Evolutionary conservation across 2,888 invertebrate species (phyloP).

Genomic region (Cerastis rubricosa): DNA sequence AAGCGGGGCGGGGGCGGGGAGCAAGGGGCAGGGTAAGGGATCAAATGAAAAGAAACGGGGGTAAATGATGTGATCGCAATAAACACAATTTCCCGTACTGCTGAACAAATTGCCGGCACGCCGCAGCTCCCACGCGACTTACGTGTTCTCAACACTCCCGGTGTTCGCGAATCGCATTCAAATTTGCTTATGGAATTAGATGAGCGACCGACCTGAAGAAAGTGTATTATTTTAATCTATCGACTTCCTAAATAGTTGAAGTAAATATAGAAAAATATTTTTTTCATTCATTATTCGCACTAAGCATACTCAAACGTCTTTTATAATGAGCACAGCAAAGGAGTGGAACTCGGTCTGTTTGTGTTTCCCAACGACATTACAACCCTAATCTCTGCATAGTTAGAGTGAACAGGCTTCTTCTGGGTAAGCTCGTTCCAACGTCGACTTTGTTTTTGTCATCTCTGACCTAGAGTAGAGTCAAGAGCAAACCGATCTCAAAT

Average conservation of each 20-base stretch:
- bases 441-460: too few relatives aligned
- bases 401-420: too few relatives aligned
- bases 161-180: constrained; percentile 27
- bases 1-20: constrained; percentile 55
- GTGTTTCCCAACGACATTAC: too few relatives aligned
- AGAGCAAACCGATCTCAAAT: too few relatives aligned
- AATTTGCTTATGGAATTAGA: constrained; percentile 34
- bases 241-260: background rate
- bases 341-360: too few relatives aligned
- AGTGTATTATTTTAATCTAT: constrained; percentile 14
- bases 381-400: too few relatives aligned
- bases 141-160: constrained; percentile 31
- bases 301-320: too few relatives aligned
- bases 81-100: constrained; percentile 77
- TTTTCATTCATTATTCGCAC: too few relatives aligned
- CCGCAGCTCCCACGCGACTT: constrained; percentile 71
- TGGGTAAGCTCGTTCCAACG: too few relatives aligned
- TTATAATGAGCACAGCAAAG: too few relatives aligned
- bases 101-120: constrained; percentile 72
- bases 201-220: background rate
- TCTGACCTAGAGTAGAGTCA: too few relatives aligned
- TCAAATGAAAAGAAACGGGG: constrained; percentile 70
- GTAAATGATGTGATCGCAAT: constrained; percentile 77
- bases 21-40: constrained; percentile 62
- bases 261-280: background rate